Conservation (phyloP, 2,113 vertebrate species). For the Pandion haliaetus region DNA sequence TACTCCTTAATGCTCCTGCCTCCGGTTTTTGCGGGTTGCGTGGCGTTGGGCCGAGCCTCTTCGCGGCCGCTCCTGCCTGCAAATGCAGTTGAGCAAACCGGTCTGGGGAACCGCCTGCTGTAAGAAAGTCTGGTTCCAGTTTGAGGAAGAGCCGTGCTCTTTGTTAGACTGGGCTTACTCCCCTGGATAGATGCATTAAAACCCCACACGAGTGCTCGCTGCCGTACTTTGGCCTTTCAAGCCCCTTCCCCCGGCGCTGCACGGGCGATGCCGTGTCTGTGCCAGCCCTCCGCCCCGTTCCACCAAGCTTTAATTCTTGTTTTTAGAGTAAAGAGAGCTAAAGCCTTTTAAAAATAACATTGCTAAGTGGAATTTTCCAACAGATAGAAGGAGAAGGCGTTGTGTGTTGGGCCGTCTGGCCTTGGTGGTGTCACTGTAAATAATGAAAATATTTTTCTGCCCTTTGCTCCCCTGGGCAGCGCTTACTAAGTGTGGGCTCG, state of each 20-base stretch:
- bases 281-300: not conserved
- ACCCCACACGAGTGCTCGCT: accelerated
- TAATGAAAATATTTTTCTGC: not conserved
- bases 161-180: not conserved
- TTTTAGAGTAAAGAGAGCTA: constrained; percentile 15
- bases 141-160: not conserved
- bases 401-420: accelerated
- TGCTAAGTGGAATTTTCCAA: constrained; percentile 30
- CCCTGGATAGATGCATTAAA: not conserved
- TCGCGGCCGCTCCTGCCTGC: not conserved
- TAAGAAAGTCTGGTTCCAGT: not conserved
- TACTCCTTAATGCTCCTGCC: not conserved
- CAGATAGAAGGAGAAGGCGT: not conserved
- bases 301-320: not conserved
- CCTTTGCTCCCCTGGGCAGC: not conserved
- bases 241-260: not conserved
- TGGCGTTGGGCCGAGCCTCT: not conserved
- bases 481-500: not conserved
- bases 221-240: not conserved
- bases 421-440: not conserved
- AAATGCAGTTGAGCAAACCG: not conserved
- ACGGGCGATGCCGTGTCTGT: not conserved
- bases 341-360: constrained; percentile 1
- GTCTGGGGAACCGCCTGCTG: not conserved
- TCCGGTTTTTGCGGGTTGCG: accelerated